Evolutionary conservation across 2,888 invertebrate genomes (phyloP).

Genomic region (Geotrupes spiniger): DNA sequence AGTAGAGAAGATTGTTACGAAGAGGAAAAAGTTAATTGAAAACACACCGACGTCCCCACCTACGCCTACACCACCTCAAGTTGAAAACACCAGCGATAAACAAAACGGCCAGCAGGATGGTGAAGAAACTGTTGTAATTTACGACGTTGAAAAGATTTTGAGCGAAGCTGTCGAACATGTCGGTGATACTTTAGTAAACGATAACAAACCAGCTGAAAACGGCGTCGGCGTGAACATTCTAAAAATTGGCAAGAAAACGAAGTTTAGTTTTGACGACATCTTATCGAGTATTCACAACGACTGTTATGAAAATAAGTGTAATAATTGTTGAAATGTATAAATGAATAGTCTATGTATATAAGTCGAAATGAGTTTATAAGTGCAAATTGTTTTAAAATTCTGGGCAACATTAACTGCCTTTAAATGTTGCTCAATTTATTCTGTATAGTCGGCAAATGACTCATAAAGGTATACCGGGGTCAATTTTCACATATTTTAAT

Average conservation of each 20-base stretch:
- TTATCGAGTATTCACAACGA: constrained; percentile 28
- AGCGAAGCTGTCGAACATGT: constrained; percentile 10
- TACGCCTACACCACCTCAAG: too few species aligned
- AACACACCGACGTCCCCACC: constrained; percentile 20
- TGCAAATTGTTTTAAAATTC: too few species aligned
- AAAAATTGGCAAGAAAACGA: constrained; percentile 18
- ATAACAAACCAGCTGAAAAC: not conserved
- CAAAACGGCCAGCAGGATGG: constrained; percentile 27
- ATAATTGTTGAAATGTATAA: not conserved
- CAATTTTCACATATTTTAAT: too few species aligned
- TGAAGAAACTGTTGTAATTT: constrained; percentile 35
- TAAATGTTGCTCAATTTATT: too few species aligned
- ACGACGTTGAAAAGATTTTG: constrained; percentile 36
- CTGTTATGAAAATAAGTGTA: constrained; percentile 11
- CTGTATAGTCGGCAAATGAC: too few species aligned
- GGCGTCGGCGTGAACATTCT: constrained; percentile 18
- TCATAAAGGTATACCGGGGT: too few species aligned
- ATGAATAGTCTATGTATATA: too few species aligned
- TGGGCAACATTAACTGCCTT: too few species aligned
- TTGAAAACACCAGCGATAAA: too few species aligned
- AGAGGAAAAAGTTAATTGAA: constrained; percentile 22
- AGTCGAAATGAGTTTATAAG: too few species aligned
- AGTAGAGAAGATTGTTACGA: constrained; percentile 28
- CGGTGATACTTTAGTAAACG: constrained; percentile 9
- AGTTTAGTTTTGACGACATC: constrained; percentile 30